A percentile compares a stretch with the other conserved stretches of the same genome.
phyloP scores from a whole-genome alignment of 2,113 vertebrate species.

The Drymodes brunneopygia region DNA sequence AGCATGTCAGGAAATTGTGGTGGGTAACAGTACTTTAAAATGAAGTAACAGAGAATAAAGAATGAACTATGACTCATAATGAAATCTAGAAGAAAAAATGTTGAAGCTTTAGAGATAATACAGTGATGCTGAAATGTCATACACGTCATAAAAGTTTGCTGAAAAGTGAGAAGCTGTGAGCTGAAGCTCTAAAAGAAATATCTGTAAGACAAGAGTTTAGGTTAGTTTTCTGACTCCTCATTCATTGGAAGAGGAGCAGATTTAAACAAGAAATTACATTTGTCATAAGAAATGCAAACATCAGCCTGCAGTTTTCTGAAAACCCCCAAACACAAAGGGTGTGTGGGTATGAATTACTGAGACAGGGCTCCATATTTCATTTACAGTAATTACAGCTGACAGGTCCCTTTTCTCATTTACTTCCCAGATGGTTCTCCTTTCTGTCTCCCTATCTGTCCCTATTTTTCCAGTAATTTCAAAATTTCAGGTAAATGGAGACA shows the following conservation, averaged over 20 bases:
- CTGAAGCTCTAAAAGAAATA: not conserved
- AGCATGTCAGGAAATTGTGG: not conserved
- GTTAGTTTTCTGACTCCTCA: not conserved
- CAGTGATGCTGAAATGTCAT: not conserved
- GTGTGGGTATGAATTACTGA: not conserved
- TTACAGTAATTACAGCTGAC: slow-evolving; percentile 1
- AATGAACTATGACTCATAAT: not conserved
- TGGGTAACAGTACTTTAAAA: not conserved
- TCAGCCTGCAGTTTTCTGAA: not conserved
- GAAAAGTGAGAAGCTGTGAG: not conserved
- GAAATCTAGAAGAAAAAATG: not conserved
- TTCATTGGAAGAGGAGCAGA: not conserved
- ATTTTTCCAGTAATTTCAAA: slow-evolving; percentile 7
- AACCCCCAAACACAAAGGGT: not conserved
- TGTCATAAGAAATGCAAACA: not conserved
- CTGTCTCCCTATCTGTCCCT: not conserved
- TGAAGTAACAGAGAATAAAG: not conserved
- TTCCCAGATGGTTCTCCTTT: not conserved
- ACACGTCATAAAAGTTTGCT: not conserved
- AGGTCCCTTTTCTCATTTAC: not conserved
- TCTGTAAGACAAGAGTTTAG: not conserved
- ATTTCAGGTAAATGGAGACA: not conserved
- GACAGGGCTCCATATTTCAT: not conserved
- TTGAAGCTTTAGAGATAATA: not conserved
- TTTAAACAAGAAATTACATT: not conserved